These are phyloP conservation scores for Onychomys arenicola DNA, from an alignment of 2,797 vertebrate species.

Conservation along the genomic window DNA sequence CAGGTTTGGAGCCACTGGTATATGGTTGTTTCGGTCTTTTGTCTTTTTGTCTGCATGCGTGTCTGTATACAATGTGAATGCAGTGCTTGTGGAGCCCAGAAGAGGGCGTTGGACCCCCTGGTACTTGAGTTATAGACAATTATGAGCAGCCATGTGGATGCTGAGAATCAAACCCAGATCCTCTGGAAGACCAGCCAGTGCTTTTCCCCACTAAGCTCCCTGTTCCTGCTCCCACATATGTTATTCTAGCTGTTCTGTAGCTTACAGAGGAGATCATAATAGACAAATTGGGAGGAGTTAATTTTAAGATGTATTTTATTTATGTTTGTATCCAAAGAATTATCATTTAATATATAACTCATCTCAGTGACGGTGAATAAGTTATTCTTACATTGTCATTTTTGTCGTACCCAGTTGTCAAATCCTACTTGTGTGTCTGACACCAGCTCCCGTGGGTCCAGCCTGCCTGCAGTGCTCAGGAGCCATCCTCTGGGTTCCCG, in stretches of 20 bases:
- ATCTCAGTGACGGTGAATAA: neutral
- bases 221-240: neutral
- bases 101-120: neutral
- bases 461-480: too few species aligned
- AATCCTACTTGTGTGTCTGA: neutral
- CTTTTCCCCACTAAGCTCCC: neutral
- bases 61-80: neutral
- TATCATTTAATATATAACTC: neutral
- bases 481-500: rapidly evolving
- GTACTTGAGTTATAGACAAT: neutral
- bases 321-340: neutral
- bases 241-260: neutral
- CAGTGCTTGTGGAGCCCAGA: neutral
- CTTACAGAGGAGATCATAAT: neutral
- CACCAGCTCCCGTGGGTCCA: neutral
- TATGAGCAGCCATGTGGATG: neutral
- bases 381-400: neutral
- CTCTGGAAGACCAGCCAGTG: neutral
- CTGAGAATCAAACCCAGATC: neutral
- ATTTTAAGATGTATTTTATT: neutral
- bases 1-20: neutral
- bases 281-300: neutral
- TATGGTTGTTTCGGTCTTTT: neutral
- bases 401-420: neutral
- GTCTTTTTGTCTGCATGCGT: neutral